Base-by-base conservation (phyloP, 2,113 vertebrate species). In the Alaudala cheleensis region DNA sequence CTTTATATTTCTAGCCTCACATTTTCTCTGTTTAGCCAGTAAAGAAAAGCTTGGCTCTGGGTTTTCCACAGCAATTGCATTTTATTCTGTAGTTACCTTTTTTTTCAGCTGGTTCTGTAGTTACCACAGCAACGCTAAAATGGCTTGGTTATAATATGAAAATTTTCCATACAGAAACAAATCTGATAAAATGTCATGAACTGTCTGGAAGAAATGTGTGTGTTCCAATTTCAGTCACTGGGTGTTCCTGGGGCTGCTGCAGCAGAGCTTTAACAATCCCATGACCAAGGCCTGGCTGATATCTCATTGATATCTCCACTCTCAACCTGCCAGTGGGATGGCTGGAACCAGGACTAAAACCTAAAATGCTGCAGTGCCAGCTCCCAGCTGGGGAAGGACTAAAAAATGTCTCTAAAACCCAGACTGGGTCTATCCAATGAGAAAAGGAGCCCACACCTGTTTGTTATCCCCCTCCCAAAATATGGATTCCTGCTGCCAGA, bases 111-210 rank as follows among this genome's bases (percentile, higher is more conserved):
- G 86, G 44, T 45, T 9, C 82, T 51, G 21, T 44, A 73, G 86
- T 93, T 95, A 83, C 76, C 83, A 83, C 91, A 78, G 91, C 93
- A 96, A 92, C 64, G 8, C 83, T 40, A 57, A 88, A 92, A 91
- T 8, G 34, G 10, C 33, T 88, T 73, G 26, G 72, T 83, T 90
- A 45, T 16, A 61, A 42, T 62, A 83, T 4, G 56, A 81, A 83
- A 86, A 88, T 57, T 95, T 95, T 57, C 76, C 53, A 58, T 70
- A 58, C 37, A 54, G 76, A 61, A 92, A 62, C 67, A 83, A 73
- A 93, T 71, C 64, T 81, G 76, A 88, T 95, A 86, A 70, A 72
- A 80, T 81, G 39, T 92, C 80, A 50, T 50, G 50, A 77, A 61
- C 71, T 9, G 1, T 57, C 69, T 86, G 39, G 86, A 57, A 88